Base-by-base conservation (phyloP, 2,888 invertebrate genomes). In the Acanthoscelides obtectus region DNA sequence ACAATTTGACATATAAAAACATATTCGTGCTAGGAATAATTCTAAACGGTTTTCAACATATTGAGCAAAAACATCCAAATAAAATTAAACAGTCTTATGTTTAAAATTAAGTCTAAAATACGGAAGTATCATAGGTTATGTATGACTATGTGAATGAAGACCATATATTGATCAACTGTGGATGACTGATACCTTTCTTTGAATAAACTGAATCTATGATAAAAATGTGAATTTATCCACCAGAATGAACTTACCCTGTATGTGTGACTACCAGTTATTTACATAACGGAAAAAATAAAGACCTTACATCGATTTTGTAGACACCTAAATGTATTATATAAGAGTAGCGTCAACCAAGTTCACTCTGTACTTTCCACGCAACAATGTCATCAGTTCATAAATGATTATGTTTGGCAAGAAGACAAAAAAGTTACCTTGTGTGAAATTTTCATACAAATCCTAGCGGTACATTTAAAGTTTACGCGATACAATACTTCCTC, bases 41-140 rank as follows among this genome's bases (percentile, higher is more conserved):
- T 45, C 17, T 45, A 17, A 45, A 45, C 17, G 17, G 45, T 12
- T 45, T 45, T 45, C 45, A 20, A 25, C 4, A 20, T 6, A 20
- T 68, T 68, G 66, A 66, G 66, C 66, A 66, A 22, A 66, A 66
- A 22, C 12, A 66, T 66, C 22, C 66, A 17, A 12, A 66, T 66
- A 22, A 22, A 22, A 66, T 21, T 66, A 66, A 66, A 22, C 22
- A 22, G 22, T 22, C 22, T 45, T 45, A 12, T 45, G 17, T 45
- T 45, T n/a, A 45, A 45, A 45, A 45, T 12, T 45, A 45, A 45
- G 45, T 6, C 17, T 12, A 45, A 45, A 45, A 45, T 45, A 45
- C 45, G 45, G 45, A 45, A 45, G 45, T 45, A 17, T 45, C 45
- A 45, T 4, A 45, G 5, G n/a, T n/a, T 6, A 6, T 45, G 12